Conservation (phyloP, 2,888 invertebrate species). For the Adineta ricciae region DNA sequence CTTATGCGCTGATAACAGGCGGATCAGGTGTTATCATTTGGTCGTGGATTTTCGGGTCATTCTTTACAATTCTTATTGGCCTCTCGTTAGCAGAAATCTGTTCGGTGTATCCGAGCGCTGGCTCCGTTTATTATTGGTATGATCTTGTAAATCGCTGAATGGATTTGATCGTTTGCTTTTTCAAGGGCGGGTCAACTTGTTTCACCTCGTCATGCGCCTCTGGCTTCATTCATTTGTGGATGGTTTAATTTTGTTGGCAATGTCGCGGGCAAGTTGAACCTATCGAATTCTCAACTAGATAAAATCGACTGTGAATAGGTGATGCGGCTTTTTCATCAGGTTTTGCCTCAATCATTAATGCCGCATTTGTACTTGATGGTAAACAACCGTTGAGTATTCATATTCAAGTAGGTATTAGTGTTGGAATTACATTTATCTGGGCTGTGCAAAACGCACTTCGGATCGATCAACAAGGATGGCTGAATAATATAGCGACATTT, state of each 20-base stretch:
- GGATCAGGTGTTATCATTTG: not conserved
- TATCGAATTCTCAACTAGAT: too few species aligned
- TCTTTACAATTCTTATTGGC: not conserved
- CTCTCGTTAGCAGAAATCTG: not conserved
- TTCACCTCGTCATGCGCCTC: not conserved
- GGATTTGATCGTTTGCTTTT: not conserved
- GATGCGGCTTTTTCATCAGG: not conserved
- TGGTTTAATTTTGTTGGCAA: not conserved
- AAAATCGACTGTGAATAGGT: not conserved
- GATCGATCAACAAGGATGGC: not conserved
- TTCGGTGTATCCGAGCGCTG: not conserved
- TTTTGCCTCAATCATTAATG: not conserved
- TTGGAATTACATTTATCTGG: not conserved
- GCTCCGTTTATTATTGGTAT: not conserved
- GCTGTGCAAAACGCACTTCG: not conserved
- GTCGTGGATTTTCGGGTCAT: not conserved
- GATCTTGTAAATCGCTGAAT: not conserved
- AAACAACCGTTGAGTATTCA: not conserved
- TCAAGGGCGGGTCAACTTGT: not conserved
- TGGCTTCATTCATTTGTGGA: not conserved
- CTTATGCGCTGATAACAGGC: not conserved
- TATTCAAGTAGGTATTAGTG: not conserved
- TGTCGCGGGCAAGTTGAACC: not conserved
- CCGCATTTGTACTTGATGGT: not conserved
- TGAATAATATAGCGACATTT: not conserved